phyloP scores from a whole-genome alignment of 2,797 vertebrate species.

The Pangasius mekongensis region DNA sequence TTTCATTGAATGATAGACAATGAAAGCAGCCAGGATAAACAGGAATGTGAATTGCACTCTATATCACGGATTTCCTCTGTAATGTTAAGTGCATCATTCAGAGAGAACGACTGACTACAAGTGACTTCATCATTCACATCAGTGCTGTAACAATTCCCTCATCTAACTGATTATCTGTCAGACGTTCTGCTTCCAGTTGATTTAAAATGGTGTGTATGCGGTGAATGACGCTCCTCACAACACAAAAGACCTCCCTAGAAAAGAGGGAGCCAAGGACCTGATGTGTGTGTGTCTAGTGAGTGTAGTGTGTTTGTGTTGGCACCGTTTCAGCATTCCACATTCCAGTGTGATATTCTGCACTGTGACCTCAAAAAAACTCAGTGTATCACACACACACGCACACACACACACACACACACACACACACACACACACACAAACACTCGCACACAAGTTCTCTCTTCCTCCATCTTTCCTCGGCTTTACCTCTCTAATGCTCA shows the following conservation, averaged over 20 bases:
- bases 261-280: slow-evolving; percentile 27
- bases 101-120: not conserved
- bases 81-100: not conserved
- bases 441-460: slow-evolving; percentile 24
- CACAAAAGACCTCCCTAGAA: slow-evolving; percentile 37
- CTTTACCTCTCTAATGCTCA: slow-evolving; percentile 52
- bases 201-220: not conserved
- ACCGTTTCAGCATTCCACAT: slow-evolving; percentile 81
- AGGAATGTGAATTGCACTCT: too few species aligned
- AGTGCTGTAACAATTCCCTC: not conserved
- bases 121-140: not conserved
- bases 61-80: not conserved
- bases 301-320: slow-evolving; percentile 80
- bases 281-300: slow-evolving; percentile 59
- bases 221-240: slow-evolving; percentile 28
- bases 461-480: slow-evolving; percentile 34
- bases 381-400: not conserved
- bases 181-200: not conserved
- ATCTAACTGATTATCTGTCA: not conserved
- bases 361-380: slow-evolving; percentile 83
- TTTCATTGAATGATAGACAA: not conserved
- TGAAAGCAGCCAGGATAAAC: not conserved
- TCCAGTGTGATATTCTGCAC: slow-evolving; percentile 82
- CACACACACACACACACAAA: slow-evolving; percentile 2
- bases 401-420: slow-evolving; percentile 28